phyloP scores from a whole-genome alignment of 1,140 invertebrate genomes.

The Whitmania pigra region DNA sequence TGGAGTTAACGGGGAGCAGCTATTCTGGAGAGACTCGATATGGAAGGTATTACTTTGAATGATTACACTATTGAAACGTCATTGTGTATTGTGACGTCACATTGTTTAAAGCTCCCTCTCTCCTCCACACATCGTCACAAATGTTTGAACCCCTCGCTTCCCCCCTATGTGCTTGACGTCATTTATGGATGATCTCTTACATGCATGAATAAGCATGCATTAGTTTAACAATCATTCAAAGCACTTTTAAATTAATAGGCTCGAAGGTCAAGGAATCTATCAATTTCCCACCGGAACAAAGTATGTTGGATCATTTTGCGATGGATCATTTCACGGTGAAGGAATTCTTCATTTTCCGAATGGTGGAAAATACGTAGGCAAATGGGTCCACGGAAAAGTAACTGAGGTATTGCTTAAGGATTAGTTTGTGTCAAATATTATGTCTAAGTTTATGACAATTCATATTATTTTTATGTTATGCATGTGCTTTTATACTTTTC shows the following conservation, averaged over 20 bases:
- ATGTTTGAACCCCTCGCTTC: no score
- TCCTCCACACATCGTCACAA: no score
- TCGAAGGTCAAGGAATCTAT: conserved; percentile 42
- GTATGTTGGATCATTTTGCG: conserved; percentile 43
- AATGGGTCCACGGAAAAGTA: conserved; percentile 42
- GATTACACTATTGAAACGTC: no score
- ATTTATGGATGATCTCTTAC: no score
- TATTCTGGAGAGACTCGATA: conserved; percentile 39
- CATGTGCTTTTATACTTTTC: no score
- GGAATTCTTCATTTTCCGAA: conserved; percentile 43
- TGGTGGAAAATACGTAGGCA: conserved; percentile 43
- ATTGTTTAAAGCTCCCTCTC: no score
- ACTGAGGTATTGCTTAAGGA: conserved; percentile 33
- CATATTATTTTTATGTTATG: neutral
- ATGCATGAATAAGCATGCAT: no score
- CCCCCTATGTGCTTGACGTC: no score
- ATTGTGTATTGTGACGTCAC: no score
- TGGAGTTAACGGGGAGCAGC: conserved; percentile 41
- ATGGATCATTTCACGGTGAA: conserved; percentile 45
- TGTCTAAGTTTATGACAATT: no score
- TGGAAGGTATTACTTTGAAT: conserved; percentile 32
- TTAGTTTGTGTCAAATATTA: neutral
- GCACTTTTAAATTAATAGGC: conserved; percentile 27
- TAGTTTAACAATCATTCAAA: no score
- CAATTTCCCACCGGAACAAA: conserved; percentile 40